Percentiles rank a stretch among this genome's conserved stretches.
These are phyloP conservation scores for Parauchenoglanis punctatus DNA, from an alignment of 2,797 vertebrate genomes.

Conservation along the genomic window DNA sequence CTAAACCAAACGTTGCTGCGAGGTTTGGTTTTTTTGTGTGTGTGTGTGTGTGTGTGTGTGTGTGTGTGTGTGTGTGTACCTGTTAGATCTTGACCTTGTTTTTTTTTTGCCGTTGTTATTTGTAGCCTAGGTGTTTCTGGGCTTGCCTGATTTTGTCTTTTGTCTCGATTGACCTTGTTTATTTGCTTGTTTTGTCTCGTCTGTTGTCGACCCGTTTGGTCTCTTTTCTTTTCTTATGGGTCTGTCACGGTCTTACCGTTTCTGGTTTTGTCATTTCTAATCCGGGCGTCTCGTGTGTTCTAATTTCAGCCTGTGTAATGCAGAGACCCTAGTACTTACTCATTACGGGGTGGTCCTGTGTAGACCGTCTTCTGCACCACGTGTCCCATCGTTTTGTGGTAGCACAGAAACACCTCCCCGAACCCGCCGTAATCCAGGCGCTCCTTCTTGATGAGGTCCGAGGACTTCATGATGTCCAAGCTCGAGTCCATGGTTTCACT, in stretches of 20 bases:
- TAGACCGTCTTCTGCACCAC: constrained; percentile 93
- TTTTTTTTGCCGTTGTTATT: too few species aligned
- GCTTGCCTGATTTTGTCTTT: too few species aligned
- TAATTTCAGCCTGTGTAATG: not conserved
- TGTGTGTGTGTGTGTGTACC: too few species aligned
- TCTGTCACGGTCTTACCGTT: not conserved
- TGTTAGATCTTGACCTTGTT: too few species aligned
- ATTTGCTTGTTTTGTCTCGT: too few species aligned
- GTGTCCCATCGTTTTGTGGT: constrained; percentile 83
- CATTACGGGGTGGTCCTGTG: constrained; percentile 80
- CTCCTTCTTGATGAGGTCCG: constrained; percentile 79
- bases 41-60: too few species aligned
- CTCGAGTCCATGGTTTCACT: constrained; percentile 74
- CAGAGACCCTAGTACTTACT: constrained; percentile 79
- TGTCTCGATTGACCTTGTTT: too few species aligned
- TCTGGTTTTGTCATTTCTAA: not conserved
- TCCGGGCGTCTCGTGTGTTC: not conserved
- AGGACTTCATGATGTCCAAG: constrained; percentile 77
- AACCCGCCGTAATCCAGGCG: constrained; percentile 87
- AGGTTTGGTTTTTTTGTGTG: not conserved
- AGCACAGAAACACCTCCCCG: constrained; percentile 88
- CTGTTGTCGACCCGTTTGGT: too few species aligned
- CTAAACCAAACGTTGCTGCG: not conserved
- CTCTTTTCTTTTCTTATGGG: not conserved
- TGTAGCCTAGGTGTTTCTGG: too few species aligned